phyloP scores from a whole-genome alignment of 2,888 invertebrate species.

The Griposia aprilina region DNA sequence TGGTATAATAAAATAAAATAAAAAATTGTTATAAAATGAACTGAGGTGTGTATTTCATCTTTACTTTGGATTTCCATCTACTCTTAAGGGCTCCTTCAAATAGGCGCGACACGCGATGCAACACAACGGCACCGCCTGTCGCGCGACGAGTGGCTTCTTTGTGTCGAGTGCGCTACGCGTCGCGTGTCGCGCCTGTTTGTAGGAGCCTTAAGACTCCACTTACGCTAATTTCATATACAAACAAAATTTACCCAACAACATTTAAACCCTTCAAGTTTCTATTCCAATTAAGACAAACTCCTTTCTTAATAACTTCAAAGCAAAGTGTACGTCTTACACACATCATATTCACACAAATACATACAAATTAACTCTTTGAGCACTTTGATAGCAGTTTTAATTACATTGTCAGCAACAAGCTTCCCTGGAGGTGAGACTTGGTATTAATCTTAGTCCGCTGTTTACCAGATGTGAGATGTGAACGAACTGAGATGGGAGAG shows the following conservation, averaged over 20 bases:
- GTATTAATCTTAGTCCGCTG: constrained; percentile 39
- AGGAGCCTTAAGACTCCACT: neutral
- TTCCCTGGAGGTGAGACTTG: constrained; percentile 26
- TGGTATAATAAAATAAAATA: too few species aligned
- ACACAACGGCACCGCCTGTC: too few species aligned
- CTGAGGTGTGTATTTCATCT: too few species aligned
- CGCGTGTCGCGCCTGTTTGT: too few species aligned
- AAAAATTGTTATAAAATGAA: too few species aligned
- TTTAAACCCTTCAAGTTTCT: neutral
- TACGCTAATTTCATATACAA: neutral
- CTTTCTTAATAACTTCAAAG: constrained; percentile 6
- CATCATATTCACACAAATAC: constrained; percentile 7
- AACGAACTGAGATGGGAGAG: constrained; percentile 30
- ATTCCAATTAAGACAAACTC: constrained; percentile 16
- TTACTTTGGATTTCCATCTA: neutral
- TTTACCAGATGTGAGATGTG: constrained; percentile 34
- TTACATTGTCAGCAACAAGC: constrained; percentile 41
- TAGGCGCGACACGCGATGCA: too few species aligned
- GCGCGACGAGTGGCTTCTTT: too few species aligned
- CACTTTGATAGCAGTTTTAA: constrained; percentile 37
- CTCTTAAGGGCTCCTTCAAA: neutral
- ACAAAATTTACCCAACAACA: constrained; percentile 3
- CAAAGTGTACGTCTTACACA: constrained; percentile 1
- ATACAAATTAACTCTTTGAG: constrained; percentile 7
- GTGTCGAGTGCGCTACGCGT: too few species aligned